phyloP scores from a whole-genome alignment of 2,888 invertebrate genomes.

The Scaptomyza cyrtandrae region DNA sequence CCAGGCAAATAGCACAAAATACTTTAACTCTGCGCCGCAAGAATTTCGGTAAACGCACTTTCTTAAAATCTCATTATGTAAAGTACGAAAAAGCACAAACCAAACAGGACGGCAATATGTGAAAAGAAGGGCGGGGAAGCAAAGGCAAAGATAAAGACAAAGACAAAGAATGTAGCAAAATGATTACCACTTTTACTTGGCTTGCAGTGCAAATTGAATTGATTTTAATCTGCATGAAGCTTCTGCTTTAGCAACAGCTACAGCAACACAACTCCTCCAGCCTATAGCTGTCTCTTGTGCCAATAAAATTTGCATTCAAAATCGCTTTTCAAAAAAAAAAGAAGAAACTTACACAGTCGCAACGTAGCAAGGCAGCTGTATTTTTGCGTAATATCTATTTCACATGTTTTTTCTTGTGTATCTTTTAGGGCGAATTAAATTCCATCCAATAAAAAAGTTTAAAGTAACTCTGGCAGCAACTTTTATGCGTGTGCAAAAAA shows the following conservation, averaged over 20 bases:
- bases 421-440: slow-evolving; percentile 67
- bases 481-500: slow-evolving; percentile 75
- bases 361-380: slow-evolving; percentile 20
- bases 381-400: slow-evolving; percentile 36
- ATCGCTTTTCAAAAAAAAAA: slow-evolving; percentile 68
- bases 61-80: slow-evolving; percentile 74
- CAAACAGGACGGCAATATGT: background rate
- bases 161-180: slow-evolving; percentile 62
- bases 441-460: slow-evolving; percentile 71
- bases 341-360: slow-evolving; percentile 44
- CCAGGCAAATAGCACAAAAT: slow-evolving; percentile 17
- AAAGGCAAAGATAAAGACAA: slow-evolving; percentile 36
- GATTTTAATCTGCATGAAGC: slow-evolving; percentile 71
- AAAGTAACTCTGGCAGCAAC: slow-evolving; percentile 63
- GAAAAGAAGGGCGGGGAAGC: background rate
- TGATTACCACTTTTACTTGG: slow-evolving; percentile 76
- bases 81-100: slow-evolving; percentile 53
- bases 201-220: slow-evolving; percentile 75
- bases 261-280: background rate
- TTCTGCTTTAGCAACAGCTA: background rate
- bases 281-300: slow-evolving; percentile 34
- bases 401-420: slow-evolving; percentile 18
- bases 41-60: slow-evolving; percentile 41
- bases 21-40: background rate
- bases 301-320: slow-evolving; percentile 79